Conservation (phyloP, 1,140 invertebrate genomes). For the Drosophila bipectinata region DNA sequence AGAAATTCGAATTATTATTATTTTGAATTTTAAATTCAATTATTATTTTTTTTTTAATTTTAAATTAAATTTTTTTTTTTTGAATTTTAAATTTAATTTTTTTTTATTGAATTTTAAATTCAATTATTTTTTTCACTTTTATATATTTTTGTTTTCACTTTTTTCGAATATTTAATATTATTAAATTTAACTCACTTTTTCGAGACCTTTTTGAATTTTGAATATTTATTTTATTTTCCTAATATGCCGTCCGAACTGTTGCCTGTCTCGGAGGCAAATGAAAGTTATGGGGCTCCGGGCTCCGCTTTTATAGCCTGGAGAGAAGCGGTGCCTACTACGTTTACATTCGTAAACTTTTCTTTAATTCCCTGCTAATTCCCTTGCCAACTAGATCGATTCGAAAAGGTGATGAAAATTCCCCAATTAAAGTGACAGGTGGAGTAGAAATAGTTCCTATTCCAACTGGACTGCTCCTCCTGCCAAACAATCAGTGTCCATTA, state of each 20-base stretch:
- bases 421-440: too few species aligned
- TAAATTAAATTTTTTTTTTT: not conserved
- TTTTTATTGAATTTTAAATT: not conserved
- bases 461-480: not conserved
- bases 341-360: not conserved
- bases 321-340: not conserved
- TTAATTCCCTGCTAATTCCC: too few species aligned
- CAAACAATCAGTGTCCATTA: too few species aligned
- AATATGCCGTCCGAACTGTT: not conserved
- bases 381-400: too few species aligned
- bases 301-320: not conserved
- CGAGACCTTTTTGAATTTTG: not conserved
- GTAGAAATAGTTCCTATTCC: too few species aligned
- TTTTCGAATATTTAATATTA: not conserved
- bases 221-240: not conserved
- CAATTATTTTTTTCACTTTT: not conserved
- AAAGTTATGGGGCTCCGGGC: conserved; percentile 3
- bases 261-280: conserved; percentile 20
- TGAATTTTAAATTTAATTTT: not conserved
- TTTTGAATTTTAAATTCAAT: not conserved
- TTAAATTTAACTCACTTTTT: conserved; percentile 7
- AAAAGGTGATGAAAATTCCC: too few species aligned
- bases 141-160: not conserved
- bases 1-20: not conserved
- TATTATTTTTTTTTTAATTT: not conserved